A percentile compares a stretch with the other conserved stretches of the same genome.
Evolutionary conservation across 2,797 vertebrate species (phyloP).

Genomic region (Fundulus diaphanus): DNA sequence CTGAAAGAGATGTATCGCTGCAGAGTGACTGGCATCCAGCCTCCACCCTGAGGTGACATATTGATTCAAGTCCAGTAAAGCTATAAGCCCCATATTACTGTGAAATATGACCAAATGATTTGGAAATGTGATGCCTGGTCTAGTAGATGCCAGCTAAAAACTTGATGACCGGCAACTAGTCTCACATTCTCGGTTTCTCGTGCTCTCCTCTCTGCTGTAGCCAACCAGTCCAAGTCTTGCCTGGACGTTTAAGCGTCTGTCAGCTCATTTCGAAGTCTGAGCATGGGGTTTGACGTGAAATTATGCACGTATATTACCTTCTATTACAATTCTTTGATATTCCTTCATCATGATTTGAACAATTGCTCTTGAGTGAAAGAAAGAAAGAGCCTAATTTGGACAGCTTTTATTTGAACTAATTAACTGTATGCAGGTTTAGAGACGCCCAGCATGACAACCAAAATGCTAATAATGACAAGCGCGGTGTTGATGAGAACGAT

Average conservation of each 20-base stretch:
- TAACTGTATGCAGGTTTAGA: slow-evolving; percentile 34
- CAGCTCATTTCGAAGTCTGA: neutral
- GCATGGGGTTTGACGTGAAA: neutral
- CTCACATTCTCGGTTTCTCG: slow-evolving; percentile 9
- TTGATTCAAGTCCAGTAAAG: slow-evolving; percentile 64
- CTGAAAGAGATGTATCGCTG: slow-evolving; percentile 24
- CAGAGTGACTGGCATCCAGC: slow-evolving; percentile 39
- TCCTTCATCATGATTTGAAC: slow-evolving; percentile 2
- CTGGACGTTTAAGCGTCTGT: slow-evolving; percentile 6
- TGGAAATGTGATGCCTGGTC: slow-evolving; percentile 62
- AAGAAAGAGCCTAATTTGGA: slow-evolving; percentile 9
- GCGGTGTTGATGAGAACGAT: slow-evolving; percentile 45
- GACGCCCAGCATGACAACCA: slow-evolving; percentile 36
- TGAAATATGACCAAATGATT: slow-evolving; percentile 70
- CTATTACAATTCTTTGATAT: neutral
- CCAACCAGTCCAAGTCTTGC: slow-evolving; percentile 11
- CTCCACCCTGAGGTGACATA: slow-evolving; percentile 58
- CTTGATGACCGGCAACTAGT: slow-evolving; percentile 56
- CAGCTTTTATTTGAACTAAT: slow-evolving; percentile 34
- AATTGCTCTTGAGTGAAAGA: neutral
- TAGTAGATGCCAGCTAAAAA: slow-evolving; percentile 64
- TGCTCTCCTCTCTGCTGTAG: slow-evolving; percentile 11
- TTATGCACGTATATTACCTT: slow-evolving; percentile 1
- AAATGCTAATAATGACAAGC: slow-evolving; percentile 37
- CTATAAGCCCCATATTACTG: slow-evolving; percentile 54